phyloP scores from a whole-genome alignment of 2,888 invertebrate genomes.

The Dynastes tityus region DNA sequence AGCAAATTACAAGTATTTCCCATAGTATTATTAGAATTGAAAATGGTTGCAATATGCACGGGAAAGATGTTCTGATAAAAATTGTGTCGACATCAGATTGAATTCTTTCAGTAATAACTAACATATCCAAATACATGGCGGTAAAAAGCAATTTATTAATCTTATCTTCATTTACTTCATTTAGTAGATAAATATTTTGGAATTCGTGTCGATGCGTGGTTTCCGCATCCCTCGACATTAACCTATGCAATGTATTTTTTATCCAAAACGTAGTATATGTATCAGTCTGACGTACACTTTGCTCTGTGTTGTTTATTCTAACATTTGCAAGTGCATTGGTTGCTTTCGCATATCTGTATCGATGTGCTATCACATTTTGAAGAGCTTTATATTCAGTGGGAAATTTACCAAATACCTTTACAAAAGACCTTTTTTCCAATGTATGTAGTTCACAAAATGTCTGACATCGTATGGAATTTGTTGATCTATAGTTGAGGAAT shows the following conservation, averaged over 20 bases:
- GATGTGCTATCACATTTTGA: slow-evolving; percentile 41
- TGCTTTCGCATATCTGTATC: slow-evolving; percentile 47
- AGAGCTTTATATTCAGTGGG: slow-evolving; percentile 36
- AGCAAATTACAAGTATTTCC: slow-evolving; percentile 49
- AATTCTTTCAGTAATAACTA: slow-evolving; percentile 55
- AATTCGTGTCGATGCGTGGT: slow-evolving; percentile 50
- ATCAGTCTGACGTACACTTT: slow-evolving; percentile 36
- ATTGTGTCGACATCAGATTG: slow-evolving; percentile 53
- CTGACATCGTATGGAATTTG: slow-evolving; percentile 48
- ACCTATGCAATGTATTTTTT: slow-evolving; percentile 54
- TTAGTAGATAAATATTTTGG: slow-evolving; percentile 55
- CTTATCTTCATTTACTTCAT: slow-evolving; percentile 51
- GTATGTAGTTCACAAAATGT: slow-evolving; percentile 49
- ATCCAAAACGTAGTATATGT: slow-evolving; percentile 54
- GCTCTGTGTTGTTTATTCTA: slow-evolving; percentile 22
- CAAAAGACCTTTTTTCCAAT: slow-evolving; percentile 43
- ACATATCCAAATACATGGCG: slow-evolving; percentile 53
- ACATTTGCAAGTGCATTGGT: slow-evolving; percentile 36
- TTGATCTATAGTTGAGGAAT: slow-evolving; percentile 58
- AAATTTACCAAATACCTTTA: slow-evolving; percentile 41
- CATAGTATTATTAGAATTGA: slow-evolving; percentile 53
- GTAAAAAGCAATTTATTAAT: slow-evolving; percentile 52
- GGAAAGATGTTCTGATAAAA: slow-evolving; percentile 53
- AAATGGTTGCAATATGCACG: slow-evolving; percentile 53
- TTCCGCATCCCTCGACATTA: slow-evolving; percentile 54